Evolutionary conservation across 2,113 vertebrate species (phyloP).

Genomic region (Cryptotis parvus): DNA sequence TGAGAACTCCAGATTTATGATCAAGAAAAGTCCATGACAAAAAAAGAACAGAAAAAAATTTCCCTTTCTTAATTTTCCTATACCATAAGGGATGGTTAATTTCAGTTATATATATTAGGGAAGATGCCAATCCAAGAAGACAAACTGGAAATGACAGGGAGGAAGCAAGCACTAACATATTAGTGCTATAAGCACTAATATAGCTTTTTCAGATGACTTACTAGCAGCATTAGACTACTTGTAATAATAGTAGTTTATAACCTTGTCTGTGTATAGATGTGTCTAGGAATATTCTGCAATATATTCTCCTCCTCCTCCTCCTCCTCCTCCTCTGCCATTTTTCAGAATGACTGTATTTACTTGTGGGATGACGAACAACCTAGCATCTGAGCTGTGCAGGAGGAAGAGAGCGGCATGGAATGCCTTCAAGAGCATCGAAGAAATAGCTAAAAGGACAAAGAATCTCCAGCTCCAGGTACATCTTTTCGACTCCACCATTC

Average conservation of each 20-base stretch:
- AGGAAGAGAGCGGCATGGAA: no score
- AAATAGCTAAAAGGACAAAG: no score
- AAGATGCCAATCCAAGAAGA: background rate
- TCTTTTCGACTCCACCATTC: no score
- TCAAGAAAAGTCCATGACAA: no score
- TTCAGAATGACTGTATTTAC: no score
- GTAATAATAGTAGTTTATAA: background rate
- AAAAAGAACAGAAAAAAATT: background rate
- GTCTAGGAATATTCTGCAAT: background rate
- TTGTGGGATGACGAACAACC: no score
- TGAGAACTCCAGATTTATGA: background rate
- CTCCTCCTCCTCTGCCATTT: no score
- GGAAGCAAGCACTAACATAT: no score
- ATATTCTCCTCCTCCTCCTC: no score
- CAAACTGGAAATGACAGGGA: background rate
- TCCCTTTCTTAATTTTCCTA: background rate
- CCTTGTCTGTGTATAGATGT: slow-evolving; percentile 22
- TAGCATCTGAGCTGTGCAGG: no score
- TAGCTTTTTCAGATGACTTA: background rate
- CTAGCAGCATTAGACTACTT: slow-evolving; percentile 12
- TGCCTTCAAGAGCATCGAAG: no score
- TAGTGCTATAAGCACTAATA: background rate
- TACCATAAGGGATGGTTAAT: background rate
- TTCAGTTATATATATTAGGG: background rate
- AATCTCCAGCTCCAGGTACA: no score